Evolutionary conservation across 2,797 vertebrate genomes (phyloP).

Genomic region (Pseudomugil gertrudae): DNA sequence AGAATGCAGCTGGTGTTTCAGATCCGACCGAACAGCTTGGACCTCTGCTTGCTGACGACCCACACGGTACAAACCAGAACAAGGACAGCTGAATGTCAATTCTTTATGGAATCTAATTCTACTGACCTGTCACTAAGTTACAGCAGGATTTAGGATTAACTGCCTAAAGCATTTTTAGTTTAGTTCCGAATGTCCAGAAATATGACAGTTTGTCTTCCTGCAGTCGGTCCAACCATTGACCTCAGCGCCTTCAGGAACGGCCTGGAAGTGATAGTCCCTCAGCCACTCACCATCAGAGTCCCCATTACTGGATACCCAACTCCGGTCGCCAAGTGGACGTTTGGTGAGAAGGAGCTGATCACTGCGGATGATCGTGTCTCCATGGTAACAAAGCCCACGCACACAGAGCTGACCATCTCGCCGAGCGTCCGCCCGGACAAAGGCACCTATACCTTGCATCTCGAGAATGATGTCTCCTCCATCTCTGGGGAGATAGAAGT

Average conservation of each 20-base stretch:
- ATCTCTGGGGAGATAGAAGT: conserved; percentile 95
- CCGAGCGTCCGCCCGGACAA: conserved; percentile 96
- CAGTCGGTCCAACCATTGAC: conserved; percentile 92
- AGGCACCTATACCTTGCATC: conserved; percentile 87
- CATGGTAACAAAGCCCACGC: conserved; percentile 86
- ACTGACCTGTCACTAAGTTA: too few species aligned
- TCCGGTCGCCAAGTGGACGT: conserved; percentile 89
- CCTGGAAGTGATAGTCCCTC: conserved; percentile 93
- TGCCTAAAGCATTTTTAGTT: neutral
- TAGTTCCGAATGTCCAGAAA: neutral
- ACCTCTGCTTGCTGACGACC: conserved; percentile 92
- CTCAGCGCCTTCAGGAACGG: conserved; percentile 94
- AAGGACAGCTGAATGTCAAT: neutral
- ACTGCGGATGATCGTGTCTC: conserved; percentile 84
- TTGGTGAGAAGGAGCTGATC: conserved; percentile 87
- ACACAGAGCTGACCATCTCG: conserved; percentile 87
- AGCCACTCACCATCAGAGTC: conserved; percentile 90
- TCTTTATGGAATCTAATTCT: neutral
- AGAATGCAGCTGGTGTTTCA: conserved; percentile 95
- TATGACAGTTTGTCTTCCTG: neutral
- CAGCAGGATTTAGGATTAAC: too few species aligned
- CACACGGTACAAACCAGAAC: conserved; percentile 78
- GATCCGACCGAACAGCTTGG: conserved; percentile 92
- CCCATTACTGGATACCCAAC: conserved; percentile 94
- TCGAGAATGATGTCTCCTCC: conserved; percentile 89